phyloP scores from a whole-genome alignment of 2,797 vertebrate species.

The Myiotriccus ornatus region DNA sequence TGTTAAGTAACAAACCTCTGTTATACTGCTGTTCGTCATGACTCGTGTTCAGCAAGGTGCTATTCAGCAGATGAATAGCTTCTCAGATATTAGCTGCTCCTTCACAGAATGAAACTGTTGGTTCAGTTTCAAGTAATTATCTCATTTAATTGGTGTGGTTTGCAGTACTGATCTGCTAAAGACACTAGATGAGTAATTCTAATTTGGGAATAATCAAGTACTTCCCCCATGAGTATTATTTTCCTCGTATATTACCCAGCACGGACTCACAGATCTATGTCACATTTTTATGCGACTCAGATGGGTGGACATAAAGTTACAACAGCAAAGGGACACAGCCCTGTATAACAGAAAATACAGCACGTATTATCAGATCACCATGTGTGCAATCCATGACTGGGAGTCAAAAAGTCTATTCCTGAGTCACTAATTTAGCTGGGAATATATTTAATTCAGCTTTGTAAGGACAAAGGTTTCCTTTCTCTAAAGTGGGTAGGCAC shows the following conservation, averaged over 20 bases:
- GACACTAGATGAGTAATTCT: conserved; percentile 1
- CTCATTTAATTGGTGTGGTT: background rate
- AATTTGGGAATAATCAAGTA: background rate
- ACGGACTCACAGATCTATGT: background rate
- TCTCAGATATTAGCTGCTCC: background rate
- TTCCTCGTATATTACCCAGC: background rate
- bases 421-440: background rate
- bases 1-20: background rate
- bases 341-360: background rate
- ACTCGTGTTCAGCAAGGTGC: background rate
- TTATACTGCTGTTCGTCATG: background rate
- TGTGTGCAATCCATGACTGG: background rate
- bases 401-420: background rate
- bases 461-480: background rate
- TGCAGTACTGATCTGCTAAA: background rate
- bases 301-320: background rate
- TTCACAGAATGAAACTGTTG: background rate
- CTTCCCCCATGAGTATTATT: background rate
- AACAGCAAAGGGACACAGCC: background rate
- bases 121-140: background rate
- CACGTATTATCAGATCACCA: background rate
- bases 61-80: background rate
- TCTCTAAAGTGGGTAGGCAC: background rate
- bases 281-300: background rate
- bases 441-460: background rate